Evolutionary conservation across 64 coral and sea anemone genomes (phyloP).

Genomic region (Stichodactyla mertensii): DNA sequence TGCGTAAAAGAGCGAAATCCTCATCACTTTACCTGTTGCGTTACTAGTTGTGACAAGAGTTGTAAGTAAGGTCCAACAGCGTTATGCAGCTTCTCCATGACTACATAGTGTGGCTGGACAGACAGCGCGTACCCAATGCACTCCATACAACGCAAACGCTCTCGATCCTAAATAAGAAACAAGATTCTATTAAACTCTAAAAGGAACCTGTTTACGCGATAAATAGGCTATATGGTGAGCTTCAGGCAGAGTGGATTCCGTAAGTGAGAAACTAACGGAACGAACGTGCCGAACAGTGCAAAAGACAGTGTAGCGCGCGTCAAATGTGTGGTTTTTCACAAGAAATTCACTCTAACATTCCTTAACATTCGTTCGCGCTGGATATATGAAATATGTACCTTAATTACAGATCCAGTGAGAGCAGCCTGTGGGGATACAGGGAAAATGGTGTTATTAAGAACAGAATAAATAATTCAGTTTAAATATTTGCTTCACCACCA

Average conservation of each 20-base stretch:
- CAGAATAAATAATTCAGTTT: background rate
- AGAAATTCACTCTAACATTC: no score
- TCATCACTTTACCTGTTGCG: constrained; percentile 47
- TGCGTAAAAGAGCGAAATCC: background rate
- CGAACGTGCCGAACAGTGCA: no score
- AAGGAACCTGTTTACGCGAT: background rate
- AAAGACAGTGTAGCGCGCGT: no score
- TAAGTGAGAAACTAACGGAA: no score
- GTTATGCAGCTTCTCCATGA: constrained; percentile 49
- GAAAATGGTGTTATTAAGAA: background rate
- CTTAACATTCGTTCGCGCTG: no score
- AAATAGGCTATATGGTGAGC: no score
- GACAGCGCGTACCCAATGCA: constrained; percentile 82
- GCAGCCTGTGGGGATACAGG: constrained; percentile 26
- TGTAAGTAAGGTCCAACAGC: constrained; percentile 63
- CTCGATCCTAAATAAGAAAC: constrained; percentile 48
- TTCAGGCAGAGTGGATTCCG: no score
- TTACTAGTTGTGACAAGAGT: constrained; percentile 50
- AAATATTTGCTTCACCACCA: no score
- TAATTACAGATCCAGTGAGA: constrained; percentile 47
- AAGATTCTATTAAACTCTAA: background rate
- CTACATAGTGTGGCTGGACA: constrained; percentile 42
- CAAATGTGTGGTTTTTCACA: no score
- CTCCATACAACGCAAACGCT: constrained; percentile 85
- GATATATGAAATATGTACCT: constrained; percentile 32